Evolutionary conservation across 2,797 vertebrate species (phyloP), one percentile per base, ranked within the genome.

Genomic region (Acanthopagrus latus): DNA sequence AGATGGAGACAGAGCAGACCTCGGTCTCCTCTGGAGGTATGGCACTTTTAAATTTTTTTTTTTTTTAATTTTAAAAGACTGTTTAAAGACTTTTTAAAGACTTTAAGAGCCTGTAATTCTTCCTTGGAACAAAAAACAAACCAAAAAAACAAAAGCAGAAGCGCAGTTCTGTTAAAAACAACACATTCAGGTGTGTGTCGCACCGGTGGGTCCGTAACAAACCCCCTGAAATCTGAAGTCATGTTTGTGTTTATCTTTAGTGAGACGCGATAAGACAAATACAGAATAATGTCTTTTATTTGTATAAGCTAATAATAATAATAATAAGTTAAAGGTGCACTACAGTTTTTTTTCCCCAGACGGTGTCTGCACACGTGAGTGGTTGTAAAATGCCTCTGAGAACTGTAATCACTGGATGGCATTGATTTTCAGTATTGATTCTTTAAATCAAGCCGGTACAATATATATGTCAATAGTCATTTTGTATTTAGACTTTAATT

Each of bases 401-500:
- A 70, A 38, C 7, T 63, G 29, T 52, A 71, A 46, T 69, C 29
- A 70, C 54, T 47, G 48, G 52, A 74, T 66, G 27, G 10, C 20
- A 82, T 50, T 64, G 64, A 85, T 81, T 83, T 87, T 69, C 43
- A 50, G 59, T 48, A 81, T 76, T 60, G 65, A 85, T 80, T 81
- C 51, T 71, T 87, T 16, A 64, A 79, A 84, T 75, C 64, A 75
- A 14, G 64, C 50, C 56, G 25, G n/a, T 62, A 79, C 44, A 29
- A 57, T 74, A 76, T 43, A 63, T 56, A 76, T 72, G 72, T 74
- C 74, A 72, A 65, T 33, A 79, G 63, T 74, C 58, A 68, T 83
- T 85, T 77, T 79, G 85, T 81, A 84, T 76, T 80, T 38, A 69
- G 77, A 80, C 80, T 80, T 74, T 79, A 81, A 86, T 79, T 77